Percentiles rank a stretch among this genome's conserved stretches.
Evolutionary conservation across 2,888 invertebrate species (phyloP).

Genomic region (Cyclophora punctaria): DNA sequence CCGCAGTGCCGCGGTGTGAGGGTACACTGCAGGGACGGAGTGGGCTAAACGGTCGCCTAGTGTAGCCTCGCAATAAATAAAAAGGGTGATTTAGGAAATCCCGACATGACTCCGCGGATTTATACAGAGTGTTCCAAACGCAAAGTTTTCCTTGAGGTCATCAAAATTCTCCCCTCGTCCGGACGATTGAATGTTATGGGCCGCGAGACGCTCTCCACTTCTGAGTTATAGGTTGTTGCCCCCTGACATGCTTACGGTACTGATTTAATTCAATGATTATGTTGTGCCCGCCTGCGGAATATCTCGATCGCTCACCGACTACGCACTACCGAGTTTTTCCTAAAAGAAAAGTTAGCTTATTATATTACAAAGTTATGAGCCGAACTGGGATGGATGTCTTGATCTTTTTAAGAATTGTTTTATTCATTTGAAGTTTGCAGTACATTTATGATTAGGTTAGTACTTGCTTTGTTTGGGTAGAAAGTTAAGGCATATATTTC

Average conservation of each 20-base stretch:
- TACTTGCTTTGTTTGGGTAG: background rate
- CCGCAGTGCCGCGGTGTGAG: no score
- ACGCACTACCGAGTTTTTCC: slow-evolving; percentile 9
- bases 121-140: slow-evolving; percentile 62
- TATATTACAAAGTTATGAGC: background rate
- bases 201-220: slow-evolving; percentile 63
- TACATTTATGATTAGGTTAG: background rate
- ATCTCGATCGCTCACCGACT: slow-evolving; percentile 11
- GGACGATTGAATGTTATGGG: slow-evolving; percentile 72
- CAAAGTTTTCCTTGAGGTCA: slow-evolving; percentile 68
- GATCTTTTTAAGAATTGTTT: no score
- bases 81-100: slow-evolving; percentile 70
- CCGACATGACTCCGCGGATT: slow-evolving; percentile 68
- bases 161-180: slow-evolving; percentile 68
- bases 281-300: slow-evolving; percentile 20
- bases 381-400: background rate
- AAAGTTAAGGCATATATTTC: no score
- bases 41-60: slow-evolving; percentile 54
- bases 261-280: slow-evolving; percentile 58
- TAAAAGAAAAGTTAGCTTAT: background rate
- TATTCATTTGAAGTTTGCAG: background rate
- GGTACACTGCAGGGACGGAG: slow-evolving; percentile 28
- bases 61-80: slow-evolving; percentile 64
- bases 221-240: slow-evolving; percentile 60
- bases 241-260: slow-evolving; percentile 54